These are phyloP conservation scores for Chionis minor DNA, from an alignment of 2,113 vertebrate species.

Conservation along the genomic window DNA sequence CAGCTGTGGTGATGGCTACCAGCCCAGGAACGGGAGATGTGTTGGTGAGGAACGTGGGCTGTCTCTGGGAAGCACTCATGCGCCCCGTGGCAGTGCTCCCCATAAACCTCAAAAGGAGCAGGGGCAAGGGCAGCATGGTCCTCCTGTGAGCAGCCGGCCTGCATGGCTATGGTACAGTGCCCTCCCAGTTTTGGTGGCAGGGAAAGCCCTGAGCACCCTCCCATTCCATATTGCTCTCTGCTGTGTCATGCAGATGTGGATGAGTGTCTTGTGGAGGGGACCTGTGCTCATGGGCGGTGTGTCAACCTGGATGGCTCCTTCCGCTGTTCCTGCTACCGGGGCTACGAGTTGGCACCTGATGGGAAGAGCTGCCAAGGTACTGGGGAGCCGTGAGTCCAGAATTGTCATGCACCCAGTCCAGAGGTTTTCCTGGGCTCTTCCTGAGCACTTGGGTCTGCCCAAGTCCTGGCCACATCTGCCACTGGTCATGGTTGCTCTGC, in stretches of 20 bases:
- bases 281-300: constrained; percentile 82
- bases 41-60: constrained; percentile 78
- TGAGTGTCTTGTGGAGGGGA: constrained; percentile 78
- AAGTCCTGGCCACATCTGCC: background rate
- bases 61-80: background rate
- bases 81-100: rapidly evolving
- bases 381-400: background rate
- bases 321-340: constrained; percentile 82
- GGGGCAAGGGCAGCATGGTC: background rate
- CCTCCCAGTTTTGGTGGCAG: background rate
- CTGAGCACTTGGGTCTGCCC: background rate
- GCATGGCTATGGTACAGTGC: background rate
- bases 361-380: constrained; percentile 84
- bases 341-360: constrained; percentile 78
- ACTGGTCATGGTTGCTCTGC: background rate
- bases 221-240: background rate
- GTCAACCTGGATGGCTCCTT: constrained; percentile 86
- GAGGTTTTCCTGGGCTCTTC: background rate
- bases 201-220: background rate
- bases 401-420: background rate
- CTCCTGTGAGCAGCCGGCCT: background rate
- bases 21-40: constrained; percentile 77
- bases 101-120: background rate
- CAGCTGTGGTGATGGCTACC: constrained; percentile 82
- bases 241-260: constrained; percentile 78